Percentiles rank a stretch among this genome's conserved stretches.
phyloP scores from a whole-genome alignment of 2,888 invertebrate genomes.

The Leptopilina drosophilae region DNA sequence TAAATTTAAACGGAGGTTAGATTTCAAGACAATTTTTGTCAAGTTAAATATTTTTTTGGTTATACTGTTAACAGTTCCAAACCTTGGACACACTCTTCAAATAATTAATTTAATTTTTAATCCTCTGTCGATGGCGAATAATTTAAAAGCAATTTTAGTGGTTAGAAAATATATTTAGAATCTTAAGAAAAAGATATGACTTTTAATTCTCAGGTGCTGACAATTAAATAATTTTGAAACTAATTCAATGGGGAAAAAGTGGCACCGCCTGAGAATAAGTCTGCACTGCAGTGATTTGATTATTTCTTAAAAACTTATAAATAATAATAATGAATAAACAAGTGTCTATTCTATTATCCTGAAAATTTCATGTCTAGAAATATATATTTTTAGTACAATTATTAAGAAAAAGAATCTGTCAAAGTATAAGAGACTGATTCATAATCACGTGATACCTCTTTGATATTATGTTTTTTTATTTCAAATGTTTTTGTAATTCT shows the following conservation, averaged over 20 bases:
- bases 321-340: constrained; percentile 39
- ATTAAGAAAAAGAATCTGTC: not conserved
- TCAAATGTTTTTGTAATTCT: not conserved
- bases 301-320: constrained; percentile 49
- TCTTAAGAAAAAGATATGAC: not conserved
- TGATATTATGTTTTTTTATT: not conserved
- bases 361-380: not conserved
- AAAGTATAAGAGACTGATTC: not conserved
- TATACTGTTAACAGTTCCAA: too few relatives aligned
- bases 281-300: constrained; percentile 66
- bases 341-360: not conserved
- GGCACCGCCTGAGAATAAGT: constrained; percentile 30
- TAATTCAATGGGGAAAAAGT: not conserved
- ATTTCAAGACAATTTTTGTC: too few relatives aligned
- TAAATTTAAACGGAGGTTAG: too few relatives aligned
- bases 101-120: too few relatives aligned
- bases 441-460: constrained; percentile 16
- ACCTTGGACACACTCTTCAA: too few relatives aligned
- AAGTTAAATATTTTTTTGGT: too few relatives aligned
- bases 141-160: too few relatives aligned
- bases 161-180: not conserved
- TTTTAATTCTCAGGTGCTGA: not conserved
- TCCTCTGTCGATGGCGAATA: too few relatives aligned
- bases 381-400: constrained; percentile 5
- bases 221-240: not conserved